phyloP scores from a whole-genome alignment of 2,113 vertebrate genomes.

The Siphamia tubifer region DNA sequence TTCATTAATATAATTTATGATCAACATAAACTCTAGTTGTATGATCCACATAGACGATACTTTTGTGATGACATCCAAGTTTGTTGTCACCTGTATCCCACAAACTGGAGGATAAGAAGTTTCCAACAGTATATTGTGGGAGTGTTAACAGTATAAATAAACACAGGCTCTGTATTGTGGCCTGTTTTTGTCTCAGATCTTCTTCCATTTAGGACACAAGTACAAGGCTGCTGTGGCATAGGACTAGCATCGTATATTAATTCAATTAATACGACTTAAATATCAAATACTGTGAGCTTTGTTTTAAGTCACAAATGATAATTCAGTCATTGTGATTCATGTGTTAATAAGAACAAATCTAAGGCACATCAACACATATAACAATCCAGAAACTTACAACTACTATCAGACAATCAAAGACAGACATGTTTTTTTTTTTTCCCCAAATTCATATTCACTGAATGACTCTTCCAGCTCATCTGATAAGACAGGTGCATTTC shows the following conservation, averaged over 20 bases:
- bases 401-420: conserved; percentile 5
- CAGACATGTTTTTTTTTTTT: not conserved
- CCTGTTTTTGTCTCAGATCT: conserved; percentile 61
- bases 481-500: conserved; percentile 29
- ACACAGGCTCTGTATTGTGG: conserved; percentile 25
- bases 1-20: not conserved
- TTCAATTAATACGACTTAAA: not conserved
- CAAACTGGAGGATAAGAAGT: conserved; percentile 30
- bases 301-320: conserved; percentile 1
- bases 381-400: conserved; percentile 6
- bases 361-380: conserved; percentile 10
- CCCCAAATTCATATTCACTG: not conserved
- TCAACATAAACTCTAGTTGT: not conserved
- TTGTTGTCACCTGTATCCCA: conserved; percentile 35
- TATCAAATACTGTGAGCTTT: not conserved
- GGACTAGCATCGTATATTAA: not conserved
- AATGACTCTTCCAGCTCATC: not conserved
- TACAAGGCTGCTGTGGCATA: not conserved
- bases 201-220: conserved; percentile 40
- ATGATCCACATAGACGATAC: conserved; percentile 18
- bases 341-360: not conserved
- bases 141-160: conserved; percentile 73
- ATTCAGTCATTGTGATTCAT: conserved; percentile 1
- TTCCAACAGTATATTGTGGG: conserved; percentile 65
- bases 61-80: conserved; percentile 2